Base-by-base conservation (phyloP, 2,888 invertebrate species). In the Pocota personata region DNA sequence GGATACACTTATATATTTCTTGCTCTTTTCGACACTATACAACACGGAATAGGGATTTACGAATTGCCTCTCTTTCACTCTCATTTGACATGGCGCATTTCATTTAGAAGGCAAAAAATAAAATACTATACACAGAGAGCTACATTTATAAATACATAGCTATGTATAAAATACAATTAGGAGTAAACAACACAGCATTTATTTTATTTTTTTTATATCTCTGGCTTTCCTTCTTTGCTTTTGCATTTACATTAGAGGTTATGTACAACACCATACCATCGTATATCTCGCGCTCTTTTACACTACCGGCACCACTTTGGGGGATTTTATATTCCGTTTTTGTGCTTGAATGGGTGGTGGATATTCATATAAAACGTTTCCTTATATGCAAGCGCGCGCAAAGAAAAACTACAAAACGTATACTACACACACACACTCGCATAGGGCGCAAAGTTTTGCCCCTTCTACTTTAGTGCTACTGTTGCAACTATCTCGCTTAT, bases 331-430 rank as follows among this genome's bases (percentile, higher is more conserved):
- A 66, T 66, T 76, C 55, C 75, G 64, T 66, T 78, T 77, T 64
- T 30, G 62, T 27, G 43, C 14, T 57, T 14, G 55, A 32, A 40
- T 12, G 43, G 27, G 37, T 32, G 52, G 52, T 57, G 37, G 7
- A 52, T 43, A 35, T 57, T 30, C 37, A 16, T 43, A 78, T 83
- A 32, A 86, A 80, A 72, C 77, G 48, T 86, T 86, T 80, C 86
- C 86, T 86, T 86, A 86, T 86, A 73, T 86, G 80, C 80, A 76
- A 86, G 84, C 84, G 84, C 86, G 86, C 76, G 86, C 80, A 86
- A 82, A 71, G 82, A 86, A 77, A 66, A 80, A 86, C 76, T 72
- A 76, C 80, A 76, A 66, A 80, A 57, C 57, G 10, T 0, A 24
- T 4, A 24, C 43, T 4, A 24, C 43, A 12, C 48, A 58, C 35